Percentiles rank a stretch among this genome's conserved stretches.
Evolutionary conservation across 2,797 vertebrate genomes (phyloP).

Genomic region (Danio choprae): DNA sequence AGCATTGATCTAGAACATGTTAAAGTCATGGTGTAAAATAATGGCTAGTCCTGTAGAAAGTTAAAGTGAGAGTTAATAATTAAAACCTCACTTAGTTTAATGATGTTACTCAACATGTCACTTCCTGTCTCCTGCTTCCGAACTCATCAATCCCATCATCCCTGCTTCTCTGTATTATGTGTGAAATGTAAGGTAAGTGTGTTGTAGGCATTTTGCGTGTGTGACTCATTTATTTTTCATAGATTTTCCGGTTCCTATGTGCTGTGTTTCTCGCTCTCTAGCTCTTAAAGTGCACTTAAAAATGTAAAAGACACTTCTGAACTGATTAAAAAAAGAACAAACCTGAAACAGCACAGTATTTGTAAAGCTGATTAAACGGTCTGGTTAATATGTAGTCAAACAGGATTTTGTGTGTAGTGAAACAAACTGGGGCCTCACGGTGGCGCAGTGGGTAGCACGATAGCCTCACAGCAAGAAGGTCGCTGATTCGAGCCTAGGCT

Average conservation of each 20-base stretch:
- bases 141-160: slow-evolving; percentile 22
- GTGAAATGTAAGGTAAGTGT: slow-evolving; percentile 49
- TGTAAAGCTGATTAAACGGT: background rate
- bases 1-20: background rate
- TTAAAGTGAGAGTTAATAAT: background rate
- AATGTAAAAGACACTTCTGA: slow-evolving; percentile 28
- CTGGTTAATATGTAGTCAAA: background rate
- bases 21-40: background rate
- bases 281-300: slow-evolving; percentile 39
- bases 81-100: background rate
- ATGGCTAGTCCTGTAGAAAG: background rate
- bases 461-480: too few relatives aligned
- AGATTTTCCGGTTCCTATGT: slow-evolving; percentile 37
- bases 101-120: slow-evolving; percentile 16
- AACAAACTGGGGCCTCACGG: too few relatives aligned
- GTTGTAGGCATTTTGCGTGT: background rate
- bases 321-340: background rate
- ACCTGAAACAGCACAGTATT: background rate
- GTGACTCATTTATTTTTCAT: slow-evolving; percentile 47
- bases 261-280: slow-evolving; percentile 29
- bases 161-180: slow-evolving; percentile 22
- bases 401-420: background rate
- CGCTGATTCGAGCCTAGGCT: too few relatives aligned
- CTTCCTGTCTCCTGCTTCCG: background rate
- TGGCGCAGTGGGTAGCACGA: too few relatives aligned